Evolutionary conservation across 2,797 vertebrate species (phyloP), one percentile per base, ranked within the genome.

Genomic region (Astyanax mexicanus): DNA sequence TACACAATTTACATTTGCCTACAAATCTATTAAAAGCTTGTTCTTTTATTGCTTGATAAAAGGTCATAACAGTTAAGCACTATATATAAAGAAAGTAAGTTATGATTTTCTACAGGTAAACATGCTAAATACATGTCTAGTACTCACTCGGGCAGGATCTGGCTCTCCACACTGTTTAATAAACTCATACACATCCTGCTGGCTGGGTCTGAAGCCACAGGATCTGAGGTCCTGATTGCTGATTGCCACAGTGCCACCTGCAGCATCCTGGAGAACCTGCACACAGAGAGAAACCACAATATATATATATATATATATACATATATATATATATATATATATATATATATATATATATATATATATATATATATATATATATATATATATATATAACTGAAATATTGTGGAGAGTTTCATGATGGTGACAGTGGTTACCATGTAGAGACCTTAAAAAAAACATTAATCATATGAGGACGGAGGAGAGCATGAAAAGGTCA

Each of bases 101-200:
- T n/a, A n/a, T n/a, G n/a, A n/a, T n/a, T n/a, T n/a, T n/a, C n/a
- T n/a, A n/a, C n/a, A n/a, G n/a, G n/a, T n/a, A n/a, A n/a, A n/a
- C n/a, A n/a, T n/a, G n/a, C n/a, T n/a, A 37, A 19, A 62, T 27
- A 61, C 55, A 62, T 3, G 32, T 3, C 1, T 12, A 25, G 19
- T 37, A 86, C 90, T 88, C 78, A 94, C 93, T 64, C 86, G 84
- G 55, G 89, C 85, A 60, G 85, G 85, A 67, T 91, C 86, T 15
- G 80, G 57, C 19, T 86, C 72, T 0, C 90, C 90, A 25, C 93
- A 95, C 83, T 95, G 94, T 42, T 89, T 93, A 84, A 95, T 93
- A 81, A 94, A 93, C 80, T 94, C 93, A 74, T 91, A 93, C 57
- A 95, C 85, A 0, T 95, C 93, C 76, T 95, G 93, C 82, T 85